These are phyloP conservation scores for Rhodinocichla rosea DNA, from an alignment of 2,113 vertebrate species.

Conservation along the genomic window DNA sequence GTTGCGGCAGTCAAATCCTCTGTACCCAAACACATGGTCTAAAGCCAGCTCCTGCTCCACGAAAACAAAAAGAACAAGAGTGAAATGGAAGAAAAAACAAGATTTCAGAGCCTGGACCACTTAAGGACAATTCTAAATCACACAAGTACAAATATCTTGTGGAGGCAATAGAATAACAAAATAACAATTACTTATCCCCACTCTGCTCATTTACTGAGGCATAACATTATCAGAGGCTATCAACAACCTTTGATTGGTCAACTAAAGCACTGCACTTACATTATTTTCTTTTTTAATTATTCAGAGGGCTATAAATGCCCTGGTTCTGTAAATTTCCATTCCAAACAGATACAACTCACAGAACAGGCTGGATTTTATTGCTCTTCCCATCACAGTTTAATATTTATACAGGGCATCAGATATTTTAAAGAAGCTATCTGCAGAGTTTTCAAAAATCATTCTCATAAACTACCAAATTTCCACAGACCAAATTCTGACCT, in stretches of 20 bases:
- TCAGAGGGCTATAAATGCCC: neutral
- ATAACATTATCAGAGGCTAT: neutral
- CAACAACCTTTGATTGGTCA: neutral
- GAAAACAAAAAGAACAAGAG: neutral
- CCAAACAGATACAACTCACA: neutral
- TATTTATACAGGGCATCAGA: neutral
- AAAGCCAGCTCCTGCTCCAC: constrained; percentile 84
- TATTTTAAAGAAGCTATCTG: neutral
- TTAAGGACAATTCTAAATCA: neutral
- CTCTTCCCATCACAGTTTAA: neutral
- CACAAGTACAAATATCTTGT: neutral
- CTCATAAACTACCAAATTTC: neutral
- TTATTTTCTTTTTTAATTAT: neutral
- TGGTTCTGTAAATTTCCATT: neutral
- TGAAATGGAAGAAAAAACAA: neutral
- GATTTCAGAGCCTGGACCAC: neutral
- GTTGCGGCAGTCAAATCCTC: constrained; percentile 95
- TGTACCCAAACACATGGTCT: constrained; percentile 95
- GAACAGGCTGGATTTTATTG: neutral
- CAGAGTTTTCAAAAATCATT: neutral
- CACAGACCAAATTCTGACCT: neutral
- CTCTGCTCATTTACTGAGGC: neutral
- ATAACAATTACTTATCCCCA: neutral
- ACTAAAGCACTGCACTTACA: neutral
- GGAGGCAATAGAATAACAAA: neutral